Conservation (phyloP, 2,888 invertebrate species). For the Amblyjoppa proteus region DNA sequence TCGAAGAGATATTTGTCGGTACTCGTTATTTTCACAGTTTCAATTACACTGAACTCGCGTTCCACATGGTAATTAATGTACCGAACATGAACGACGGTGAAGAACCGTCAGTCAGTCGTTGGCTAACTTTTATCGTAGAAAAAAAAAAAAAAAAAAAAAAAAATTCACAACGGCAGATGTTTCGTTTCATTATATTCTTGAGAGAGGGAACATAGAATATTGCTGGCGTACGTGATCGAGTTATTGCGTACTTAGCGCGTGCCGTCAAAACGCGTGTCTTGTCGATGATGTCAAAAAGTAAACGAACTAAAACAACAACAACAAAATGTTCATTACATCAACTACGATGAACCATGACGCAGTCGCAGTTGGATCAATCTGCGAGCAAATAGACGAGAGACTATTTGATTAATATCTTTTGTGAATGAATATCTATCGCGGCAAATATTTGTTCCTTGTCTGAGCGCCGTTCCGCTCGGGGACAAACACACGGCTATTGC, state of each 20-base stretch:
- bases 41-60: not conserved
- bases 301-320: too few species aligned
- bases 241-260: not conserved
- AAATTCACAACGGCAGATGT: not conserved
- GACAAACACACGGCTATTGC: not conserved
- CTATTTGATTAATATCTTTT: not conserved
- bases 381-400: not conserved
- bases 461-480: not conserved
- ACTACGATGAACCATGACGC: not conserved
- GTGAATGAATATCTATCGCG: not conserved
- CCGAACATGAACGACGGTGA: not conserved
- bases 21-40: not conserved
- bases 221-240: not conserved
- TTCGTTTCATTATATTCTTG: too few species aligned
- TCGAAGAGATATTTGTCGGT: not conserved
- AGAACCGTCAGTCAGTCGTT: too few species aligned
- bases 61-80: not conserved
- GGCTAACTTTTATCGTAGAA: too few species aligned
- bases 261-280: not conserved
- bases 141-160: too few species aligned
- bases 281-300: not conserved
- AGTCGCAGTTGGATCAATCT: not conserved
- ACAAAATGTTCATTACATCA: not conserved
- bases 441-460: conserved; percentile 11
- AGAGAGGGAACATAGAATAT: not conserved